Percentiles rank a stretch among this genome's conserved stretches.
Conservation (phyloP, 2,113 vertebrate genomes). For the Parus major region DNA sequence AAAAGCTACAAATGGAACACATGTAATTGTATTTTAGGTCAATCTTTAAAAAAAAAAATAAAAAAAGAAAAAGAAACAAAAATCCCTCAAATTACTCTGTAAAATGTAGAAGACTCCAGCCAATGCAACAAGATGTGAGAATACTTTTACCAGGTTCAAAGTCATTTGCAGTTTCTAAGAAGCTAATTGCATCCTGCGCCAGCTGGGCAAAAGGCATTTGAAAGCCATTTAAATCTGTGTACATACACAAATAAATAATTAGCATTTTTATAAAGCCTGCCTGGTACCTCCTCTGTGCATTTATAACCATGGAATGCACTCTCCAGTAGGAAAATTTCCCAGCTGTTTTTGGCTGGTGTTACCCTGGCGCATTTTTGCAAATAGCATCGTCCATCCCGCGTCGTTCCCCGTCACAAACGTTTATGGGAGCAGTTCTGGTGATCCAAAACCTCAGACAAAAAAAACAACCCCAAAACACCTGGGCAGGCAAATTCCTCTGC, state of each 20-base stretch:
- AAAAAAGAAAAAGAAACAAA: background rate
- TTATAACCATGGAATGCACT: background rate
- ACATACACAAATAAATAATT: constrained; percentile 65
- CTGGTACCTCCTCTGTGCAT: constrained; percentile 1
- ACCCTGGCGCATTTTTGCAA: background rate
- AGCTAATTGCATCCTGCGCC: constrained; percentile 49
- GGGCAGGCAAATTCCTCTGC: background rate
- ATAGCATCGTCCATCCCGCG: background rate
- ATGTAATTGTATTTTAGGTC: constrained; percentile 61
- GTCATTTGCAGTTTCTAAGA: constrained; percentile 44
- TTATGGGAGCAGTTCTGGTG: background rate
- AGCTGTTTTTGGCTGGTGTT: constrained; percentile 42
- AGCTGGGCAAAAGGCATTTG: constrained; percentile 61
- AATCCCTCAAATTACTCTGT: background rate
- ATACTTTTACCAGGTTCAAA: constrained; percentile 27
- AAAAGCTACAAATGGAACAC: constrained; percentile 71
- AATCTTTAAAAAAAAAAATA: background rate
- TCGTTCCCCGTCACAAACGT: background rate
- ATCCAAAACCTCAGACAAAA: background rate
- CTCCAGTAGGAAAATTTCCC: constrained; percentile 27
- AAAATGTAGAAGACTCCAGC: background rate
- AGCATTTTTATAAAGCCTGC: constrained; percentile 60
- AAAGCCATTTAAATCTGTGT: constrained; percentile 51
- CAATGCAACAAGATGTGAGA: background rate
- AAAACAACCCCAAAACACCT: background rate